A percentile compares a stretch with the other conserved stretches of the same genome.
phyloP scores from a whole-genome alignment of 2,888 invertebrate genomes.

The Ennomos quercinarius region DNA sequence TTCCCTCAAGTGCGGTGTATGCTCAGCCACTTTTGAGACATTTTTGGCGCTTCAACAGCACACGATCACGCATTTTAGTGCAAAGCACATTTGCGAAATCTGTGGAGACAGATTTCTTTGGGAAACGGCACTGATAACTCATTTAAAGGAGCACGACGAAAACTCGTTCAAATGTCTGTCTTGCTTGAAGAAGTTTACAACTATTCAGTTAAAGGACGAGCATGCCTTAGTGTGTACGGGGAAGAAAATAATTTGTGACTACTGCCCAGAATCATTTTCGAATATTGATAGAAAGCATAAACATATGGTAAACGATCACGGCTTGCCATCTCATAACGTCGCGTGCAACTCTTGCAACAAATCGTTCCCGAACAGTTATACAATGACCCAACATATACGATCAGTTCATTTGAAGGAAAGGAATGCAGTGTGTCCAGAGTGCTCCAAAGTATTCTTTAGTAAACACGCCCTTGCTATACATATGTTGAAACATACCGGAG shows the following conservation, averaged over 20 bases:
- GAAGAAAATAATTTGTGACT: conserved; percentile 23
- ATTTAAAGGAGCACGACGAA: conserved; percentile 5
- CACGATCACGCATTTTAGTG: conserved; percentile 50
- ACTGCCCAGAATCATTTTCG: conserved; percentile 55
- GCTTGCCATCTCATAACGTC: conserved; percentile 33
- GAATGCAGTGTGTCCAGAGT: conserved; percentile 51
- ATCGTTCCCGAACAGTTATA: conserved; percentile 45
- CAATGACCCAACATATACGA: conserved; percentile 48
- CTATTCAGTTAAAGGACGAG: background rate
- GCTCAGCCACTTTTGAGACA: conserved; percentile 44
- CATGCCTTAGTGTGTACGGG: conserved; percentile 1
- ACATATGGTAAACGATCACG: conserved; percentile 54
- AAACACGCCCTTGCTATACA: conserved; percentile 45
- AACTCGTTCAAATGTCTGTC: conserved; percentile 2
- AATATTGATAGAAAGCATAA: conserved; percentile 47
- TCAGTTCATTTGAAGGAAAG: conserved; percentile 58
- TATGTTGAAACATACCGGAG: conserved; percentile 50
- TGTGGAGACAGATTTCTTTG: conserved; percentile 48
- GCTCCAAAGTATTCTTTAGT: conserved; percentile 55
- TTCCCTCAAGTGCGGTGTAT: conserved; percentile 46
- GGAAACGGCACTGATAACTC: background rate
- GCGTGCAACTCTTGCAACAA: conserved; percentile 63
- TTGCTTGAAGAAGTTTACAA: conserved; percentile 6
- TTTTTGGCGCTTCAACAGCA: conserved; percentile 53
- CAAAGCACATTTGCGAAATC: conserved; percentile 48